Percentiles rank a stretch among this genome's conserved stretches.
Conservation (phyloP, 2,797 vertebrate genomes). For the Anguilla megastoma region DNA sequence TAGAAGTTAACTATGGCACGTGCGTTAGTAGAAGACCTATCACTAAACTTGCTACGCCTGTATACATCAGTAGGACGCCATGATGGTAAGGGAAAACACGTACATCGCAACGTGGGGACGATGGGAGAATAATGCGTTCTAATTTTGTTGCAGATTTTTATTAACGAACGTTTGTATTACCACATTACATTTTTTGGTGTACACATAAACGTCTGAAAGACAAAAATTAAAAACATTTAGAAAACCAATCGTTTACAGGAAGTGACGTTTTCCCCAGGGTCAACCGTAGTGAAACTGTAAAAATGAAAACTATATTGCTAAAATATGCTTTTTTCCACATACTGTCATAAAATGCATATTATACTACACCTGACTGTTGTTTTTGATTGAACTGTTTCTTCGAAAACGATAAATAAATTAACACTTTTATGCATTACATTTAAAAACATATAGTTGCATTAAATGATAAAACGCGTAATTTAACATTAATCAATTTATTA, state of each 20-base stretch:
- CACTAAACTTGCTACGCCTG: not conserved
- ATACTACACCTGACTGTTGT: not conserved
- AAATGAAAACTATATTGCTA: slow-evolving; percentile 1
- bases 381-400: not conserved
- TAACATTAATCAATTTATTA: not conserved
- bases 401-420: not conserved
- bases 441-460: not conserved
- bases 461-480: not conserved
- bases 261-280: slow-evolving; percentile 13
- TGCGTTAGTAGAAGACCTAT: not conserved
- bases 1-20: not conserved
- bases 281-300: slow-evolving; percentile 9
- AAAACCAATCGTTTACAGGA: slow-evolving; percentile 24
- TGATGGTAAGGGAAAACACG: slow-evolving; percentile 20
- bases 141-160: not conserved
- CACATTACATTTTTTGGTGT: not conserved
- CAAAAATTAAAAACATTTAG: not conserved
- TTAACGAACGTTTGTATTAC: not conserved
- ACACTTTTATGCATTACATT: not conserved
- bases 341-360: not conserved
- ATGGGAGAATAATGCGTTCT: slow-evolving; percentile 28
- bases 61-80: slow-evolving; percentile 2
- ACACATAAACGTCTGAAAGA: not conserved
- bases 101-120: not conserved
- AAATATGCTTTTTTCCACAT: not conserved